Evolutionary conservation across 2,888 invertebrate genomes (phyloP), one percentile per base, ranked within the genome.

Genomic region (Melipona beecheii): DNA sequence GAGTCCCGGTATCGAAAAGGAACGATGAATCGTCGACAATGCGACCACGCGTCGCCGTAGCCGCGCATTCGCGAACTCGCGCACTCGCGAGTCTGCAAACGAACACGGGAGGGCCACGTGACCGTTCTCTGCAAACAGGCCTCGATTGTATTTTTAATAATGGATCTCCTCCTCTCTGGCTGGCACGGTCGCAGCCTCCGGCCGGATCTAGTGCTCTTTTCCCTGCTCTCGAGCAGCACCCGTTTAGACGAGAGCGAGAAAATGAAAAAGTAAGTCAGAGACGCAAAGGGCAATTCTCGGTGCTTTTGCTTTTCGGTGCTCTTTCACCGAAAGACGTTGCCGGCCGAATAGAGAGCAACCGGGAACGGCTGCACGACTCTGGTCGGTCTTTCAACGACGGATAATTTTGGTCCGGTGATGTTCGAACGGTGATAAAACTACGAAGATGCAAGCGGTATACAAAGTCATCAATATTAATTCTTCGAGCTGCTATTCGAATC

Each of bases 21-120:
- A 69, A 77, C 58, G 68, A 77, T 24, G 82, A 70, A 83, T 78
- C 78, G 71, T 54, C 66, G 73, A 78, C 84, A 83, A 83, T 83
- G 52, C 43, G 6, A 43, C 75, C 75, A 43, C 58, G 68, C 66
- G 72, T n/a, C 60, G n/a, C 21, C 6, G 9, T 43, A 9, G 43
- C 1, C 9, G 43, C 43, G 43, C 9, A 43, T 9, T 43, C 43
- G 43, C 27, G 5, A 24, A 15, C 17, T 24, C 43, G 65, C 65
- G 68, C 50, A 43, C 49, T 19, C 31, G 62, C 52, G 36, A 9
- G 49, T n/a, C 43, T 56, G 54, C 27, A n/a, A 75, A 17, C 73
- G 62, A 64, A 17, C 17, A n/a, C 27, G 27, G 27, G 24, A 24
- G 9, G 43, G 69, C 31, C 11, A 56, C 65, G 65, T 54, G 36